These are phyloP conservation scores for Melozone crissalis DNA, from an alignment of 2,113 vertebrate species.

Conservation along the genomic window DNA sequence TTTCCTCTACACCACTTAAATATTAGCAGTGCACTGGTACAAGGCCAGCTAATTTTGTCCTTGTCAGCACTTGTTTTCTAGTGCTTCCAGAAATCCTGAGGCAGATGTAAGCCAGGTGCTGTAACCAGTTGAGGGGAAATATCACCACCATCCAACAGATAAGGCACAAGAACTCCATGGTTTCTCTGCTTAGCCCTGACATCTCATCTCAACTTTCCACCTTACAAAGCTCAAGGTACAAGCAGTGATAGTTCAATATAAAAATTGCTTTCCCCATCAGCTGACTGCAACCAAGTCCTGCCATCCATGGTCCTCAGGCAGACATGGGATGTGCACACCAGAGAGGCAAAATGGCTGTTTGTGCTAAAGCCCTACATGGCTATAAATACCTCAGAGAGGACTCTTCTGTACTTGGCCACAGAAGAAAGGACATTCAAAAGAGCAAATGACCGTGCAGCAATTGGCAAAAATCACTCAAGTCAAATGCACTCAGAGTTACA, in stretches of 20 bases:
- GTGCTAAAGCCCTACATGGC: neutral
- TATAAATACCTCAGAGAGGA: neutral
- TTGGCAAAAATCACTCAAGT: neutral
- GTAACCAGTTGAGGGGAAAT: fast-evolving
- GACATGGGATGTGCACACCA: neutral
- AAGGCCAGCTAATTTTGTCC: neutral
- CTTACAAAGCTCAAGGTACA: neutral
- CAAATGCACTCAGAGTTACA: neutral
- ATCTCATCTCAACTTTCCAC: neutral
- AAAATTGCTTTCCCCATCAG: neutral
- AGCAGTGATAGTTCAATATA: neutral
- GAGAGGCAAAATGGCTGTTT: neutral
- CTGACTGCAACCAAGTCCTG: neutral
- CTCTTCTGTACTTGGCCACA: neutral
- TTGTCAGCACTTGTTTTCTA: neutral
- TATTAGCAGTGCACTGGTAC: neutral
- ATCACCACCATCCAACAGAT: neutral
- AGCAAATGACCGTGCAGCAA: neutral
- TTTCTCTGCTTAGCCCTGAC: neutral
- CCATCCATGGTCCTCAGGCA: neutral
- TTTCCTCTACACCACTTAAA: neutral
- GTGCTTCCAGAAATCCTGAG: neutral
- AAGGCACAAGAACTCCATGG: neutral
- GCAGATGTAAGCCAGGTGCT: neutral
- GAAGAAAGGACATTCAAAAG: neutral